phyloP scores from a whole-genome alignment of 2,888 invertebrate species.

The Drosophila stalkeri region DNA sequence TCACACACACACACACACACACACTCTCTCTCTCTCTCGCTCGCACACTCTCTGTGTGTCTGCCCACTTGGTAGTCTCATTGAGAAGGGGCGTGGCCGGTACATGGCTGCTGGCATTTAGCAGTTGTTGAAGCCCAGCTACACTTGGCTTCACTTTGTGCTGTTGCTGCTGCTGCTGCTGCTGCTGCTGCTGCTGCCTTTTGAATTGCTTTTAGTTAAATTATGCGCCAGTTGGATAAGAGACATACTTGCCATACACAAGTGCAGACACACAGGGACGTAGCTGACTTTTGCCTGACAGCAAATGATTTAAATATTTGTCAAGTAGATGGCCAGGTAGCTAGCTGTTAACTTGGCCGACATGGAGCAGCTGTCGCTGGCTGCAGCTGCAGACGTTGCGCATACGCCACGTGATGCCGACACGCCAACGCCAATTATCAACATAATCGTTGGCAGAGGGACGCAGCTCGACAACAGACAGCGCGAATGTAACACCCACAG shows the following conservation, averaged over 20 bases:
- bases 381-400: constrained; percentile 36
- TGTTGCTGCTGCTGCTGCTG: constrained; percentile 25
- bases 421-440: constrained; percentile 44
- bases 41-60: neutral
- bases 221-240: constrained; percentile 50
- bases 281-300: constrained; percentile 37
- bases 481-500: constrained; percentile 33
- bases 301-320: constrained; percentile 72
- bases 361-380: constrained; percentile 12
- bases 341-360: constrained; percentile 10
- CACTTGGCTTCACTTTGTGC: constrained; percentile 56
- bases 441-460: constrained; percentile 48
- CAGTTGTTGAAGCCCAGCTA: constrained; percentile 51
- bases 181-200: constrained; percentile 49
- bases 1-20: neutral
- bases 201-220: constrained; percentile 69
- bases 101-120: constrained; percentile 54
- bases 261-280: constrained; percentile 3
- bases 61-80: constrained; percentile 22
- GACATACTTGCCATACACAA: constrained; percentile 19
- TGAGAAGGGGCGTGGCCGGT: constrained; percentile 27
- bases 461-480: constrained; percentile 28
- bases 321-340: constrained; percentile 37
- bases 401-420: constrained; percentile 42
- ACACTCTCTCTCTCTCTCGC: neutral